These are phyloP conservation scores for Brachyistius frenatus DNA, from an alignment of 2,113 vertebrate genomes.

Conservation along the genomic window DNA sequence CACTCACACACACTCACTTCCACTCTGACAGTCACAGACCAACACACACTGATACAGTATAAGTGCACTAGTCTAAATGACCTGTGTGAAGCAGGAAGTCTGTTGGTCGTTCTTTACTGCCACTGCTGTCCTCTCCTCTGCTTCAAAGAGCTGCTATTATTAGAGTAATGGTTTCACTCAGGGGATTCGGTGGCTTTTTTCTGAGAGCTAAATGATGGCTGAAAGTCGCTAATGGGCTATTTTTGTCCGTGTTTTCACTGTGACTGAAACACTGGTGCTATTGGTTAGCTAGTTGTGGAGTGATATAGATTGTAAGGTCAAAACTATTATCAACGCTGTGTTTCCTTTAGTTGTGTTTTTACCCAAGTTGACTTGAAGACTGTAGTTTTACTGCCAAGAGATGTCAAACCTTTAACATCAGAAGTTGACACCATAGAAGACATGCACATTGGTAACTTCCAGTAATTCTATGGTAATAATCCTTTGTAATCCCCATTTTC, in stretches of 20 bases:
- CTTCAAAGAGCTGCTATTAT: constrained; percentile 74
- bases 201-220: constrained; percentile 50
- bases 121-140: constrained; percentile 43
- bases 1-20: neutral
- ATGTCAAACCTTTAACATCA: neutral
- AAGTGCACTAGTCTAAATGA: constrained; percentile 41
- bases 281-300: neutral
- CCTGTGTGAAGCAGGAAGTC: constrained; percentile 67
- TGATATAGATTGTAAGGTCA: neutral
- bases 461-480: neutral
- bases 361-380: neutral
- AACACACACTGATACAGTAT: constrained; percentile 15
- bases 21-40: constrained; percentile 8
- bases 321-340: neutral
- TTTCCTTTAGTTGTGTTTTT: neutral
- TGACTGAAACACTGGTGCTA: neutral
- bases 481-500: neutral
- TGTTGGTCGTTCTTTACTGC: constrained; percentile 61
- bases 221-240: constrained; percentile 26
- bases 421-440: neutral
- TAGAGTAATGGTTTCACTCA: constrained; percentile 64
- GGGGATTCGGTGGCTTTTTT: constrained; percentile 61
- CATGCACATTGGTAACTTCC: neutral
- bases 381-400: neutral
- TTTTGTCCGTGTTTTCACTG: constrained; percentile 12